Base-by-base conservation (phyloP, 1,140 invertebrate species). In the Danaus melanippus region DNA sequence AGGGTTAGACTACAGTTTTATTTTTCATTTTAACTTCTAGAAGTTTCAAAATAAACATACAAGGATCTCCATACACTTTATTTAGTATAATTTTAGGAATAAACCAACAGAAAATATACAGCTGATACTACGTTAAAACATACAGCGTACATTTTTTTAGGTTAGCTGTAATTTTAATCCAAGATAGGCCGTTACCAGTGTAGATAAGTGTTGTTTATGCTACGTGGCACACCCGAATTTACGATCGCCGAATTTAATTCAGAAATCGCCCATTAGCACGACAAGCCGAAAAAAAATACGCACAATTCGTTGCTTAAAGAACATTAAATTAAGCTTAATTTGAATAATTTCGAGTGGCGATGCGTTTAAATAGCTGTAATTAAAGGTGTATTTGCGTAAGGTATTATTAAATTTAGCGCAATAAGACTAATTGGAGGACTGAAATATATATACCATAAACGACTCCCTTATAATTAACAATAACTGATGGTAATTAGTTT, bases 331-430 rank as follows among this genome's bases (percentile, higher is more conserved):
- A 72, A 72, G 69, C 67, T 68, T 70, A 79, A 84, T 84, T 83
- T 81, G 75, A 78, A 81, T 83, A 79, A 79, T 80, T 79, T 79
- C 71, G 72, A 76, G 74, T 77, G 69, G 69, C 68, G 66, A 70
- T 79, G 74, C 77, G 61, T 78, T 76, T 69, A 76, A 80, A 83
- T 77, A 68, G 73, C 65, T 70, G 69, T 71, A 80, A 80, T 83
- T 83, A 80, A 74, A 75, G 66, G 67, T 72, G 63, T 66, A 66
- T 68, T 71, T 58, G 66, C 67, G 58, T 69, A 72, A 64, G 40
- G 48, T 41, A 43, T 51, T 60, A 45, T 55, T 32, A 32, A 32
- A 42, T 46, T 66, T 46, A 57, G 62, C 46, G 17, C 50, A 50
- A 50, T 50, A 41, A 40, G 42, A 45, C 17, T 50, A 50, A 50